Percentiles rank a stretch among this genome's conserved stretches.
Conservation (phyloP, 2,113 vertebrate species). For the Lanius ludovicianus region DNA sequence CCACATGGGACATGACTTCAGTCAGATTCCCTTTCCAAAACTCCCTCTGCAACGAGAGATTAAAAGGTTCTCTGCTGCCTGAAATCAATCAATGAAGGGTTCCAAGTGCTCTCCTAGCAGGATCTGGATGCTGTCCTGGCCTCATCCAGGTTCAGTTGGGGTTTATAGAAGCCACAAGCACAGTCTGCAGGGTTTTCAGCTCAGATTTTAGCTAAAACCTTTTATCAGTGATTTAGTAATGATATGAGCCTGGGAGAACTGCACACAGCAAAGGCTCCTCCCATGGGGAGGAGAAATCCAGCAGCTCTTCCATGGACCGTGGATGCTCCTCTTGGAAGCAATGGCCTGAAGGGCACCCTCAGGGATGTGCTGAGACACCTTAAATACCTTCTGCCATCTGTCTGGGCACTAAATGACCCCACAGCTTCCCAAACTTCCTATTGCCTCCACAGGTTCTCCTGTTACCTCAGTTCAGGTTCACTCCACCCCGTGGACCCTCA, state of each 20-base stretch:
- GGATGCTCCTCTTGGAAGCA: background rate
- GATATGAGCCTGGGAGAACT: background rate
- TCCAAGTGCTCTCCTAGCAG: background rate
- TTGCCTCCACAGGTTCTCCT: background rate
- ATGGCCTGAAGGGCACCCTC: background rate
- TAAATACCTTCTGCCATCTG: background rate
- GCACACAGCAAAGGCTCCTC: background rate
- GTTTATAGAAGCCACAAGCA: background rate
- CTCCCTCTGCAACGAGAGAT: background rate
- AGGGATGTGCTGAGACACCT: background rate
- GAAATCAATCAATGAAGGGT: background rate
- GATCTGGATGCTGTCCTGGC: background rate
- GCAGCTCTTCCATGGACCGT: background rate
- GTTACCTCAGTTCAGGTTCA: background rate
- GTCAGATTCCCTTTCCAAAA: background rate
- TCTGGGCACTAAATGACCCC: background rate
- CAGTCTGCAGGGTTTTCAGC: background rate
- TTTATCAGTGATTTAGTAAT: fast-evolving
- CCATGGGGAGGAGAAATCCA: background rate
- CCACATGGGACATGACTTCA: background rate
- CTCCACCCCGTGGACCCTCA: fast-evolving
- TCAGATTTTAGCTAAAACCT: background rate
- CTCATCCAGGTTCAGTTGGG: background rate
- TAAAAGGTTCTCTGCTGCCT: background rate
- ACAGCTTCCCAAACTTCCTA: background rate